Conservation (phyloP, 1,140 invertebrate species). For the Macrostomum lignano region DNA sequence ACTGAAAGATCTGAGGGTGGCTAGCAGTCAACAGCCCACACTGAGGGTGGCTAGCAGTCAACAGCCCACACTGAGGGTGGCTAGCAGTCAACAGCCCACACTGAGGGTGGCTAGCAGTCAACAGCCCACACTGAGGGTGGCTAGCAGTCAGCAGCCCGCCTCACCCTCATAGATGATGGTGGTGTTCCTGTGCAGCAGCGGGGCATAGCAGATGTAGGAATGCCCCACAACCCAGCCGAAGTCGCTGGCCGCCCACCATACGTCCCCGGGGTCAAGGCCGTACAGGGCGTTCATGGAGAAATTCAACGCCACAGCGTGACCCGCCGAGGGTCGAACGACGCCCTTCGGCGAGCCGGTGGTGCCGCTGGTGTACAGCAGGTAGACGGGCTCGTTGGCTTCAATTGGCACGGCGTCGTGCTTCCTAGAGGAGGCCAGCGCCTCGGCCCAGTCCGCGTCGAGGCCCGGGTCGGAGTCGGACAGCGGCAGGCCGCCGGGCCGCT, state of each 20-base stretch:
- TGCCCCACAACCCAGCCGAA: slow-evolving; percentile 75
- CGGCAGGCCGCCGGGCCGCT: too few species aligned
- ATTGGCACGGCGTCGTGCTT: slow-evolving; percentile 51
- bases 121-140: too few species aligned
- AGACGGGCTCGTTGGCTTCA: slow-evolving; percentile 56
- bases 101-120: too few species aligned
- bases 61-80: too few species aligned
- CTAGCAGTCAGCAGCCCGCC: too few species aligned
- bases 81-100: too few species aligned
- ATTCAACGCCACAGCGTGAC: slow-evolving; percentile 48
- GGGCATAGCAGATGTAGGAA: slow-evolving; percentile 69
- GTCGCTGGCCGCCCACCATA: slow-evolving; percentile 59
- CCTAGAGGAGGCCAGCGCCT: slow-evolving; percentile 34
- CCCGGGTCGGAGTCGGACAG: slow-evolving; percentile 32
- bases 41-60: too few species aligned
- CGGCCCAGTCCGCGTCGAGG: slow-evolving; percentile 45
- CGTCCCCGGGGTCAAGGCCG: slow-evolving; percentile 34
- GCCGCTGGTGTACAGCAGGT: slow-evolving; percentile 70
- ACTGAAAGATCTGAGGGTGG: too few species aligned
- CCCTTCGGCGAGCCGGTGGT: slow-evolving; percentile 38
- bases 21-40: too few species aligned
- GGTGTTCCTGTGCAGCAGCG: slow-evolving; percentile 47
- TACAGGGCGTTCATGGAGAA: slow-evolving; percentile 58
- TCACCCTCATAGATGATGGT: slow-evolving; percentile 61
- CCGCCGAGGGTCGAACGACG: slow-evolving; percentile 45